These are phyloP conservation scores for Sebastes reedi DNA, from an alignment of 2,797 vertebrate species.

Conservation along the genomic window DNA sequence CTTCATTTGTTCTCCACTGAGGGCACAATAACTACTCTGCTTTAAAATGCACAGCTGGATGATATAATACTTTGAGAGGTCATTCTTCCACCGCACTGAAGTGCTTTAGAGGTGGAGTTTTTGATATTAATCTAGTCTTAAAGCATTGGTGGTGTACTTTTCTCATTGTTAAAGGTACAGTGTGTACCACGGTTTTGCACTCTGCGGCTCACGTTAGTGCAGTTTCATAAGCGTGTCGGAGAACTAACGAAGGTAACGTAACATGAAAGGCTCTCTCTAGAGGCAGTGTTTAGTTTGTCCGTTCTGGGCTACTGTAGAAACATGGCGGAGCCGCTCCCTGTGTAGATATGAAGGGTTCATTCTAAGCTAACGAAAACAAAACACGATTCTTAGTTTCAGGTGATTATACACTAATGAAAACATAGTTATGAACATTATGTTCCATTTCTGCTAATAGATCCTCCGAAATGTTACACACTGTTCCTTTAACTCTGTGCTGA, in stretches of 20 bases:
- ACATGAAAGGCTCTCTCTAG: neutral
- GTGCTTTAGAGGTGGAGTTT: neutral
- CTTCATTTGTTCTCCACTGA: neutral
- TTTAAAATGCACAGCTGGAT: slow-evolving; percentile 9
- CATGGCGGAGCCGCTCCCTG: neutral
- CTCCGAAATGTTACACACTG: no score
- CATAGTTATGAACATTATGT: no score
- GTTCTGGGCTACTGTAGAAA: neutral
- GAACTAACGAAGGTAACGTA: neutral
- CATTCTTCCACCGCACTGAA: neutral
- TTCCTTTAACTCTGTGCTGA: no score
- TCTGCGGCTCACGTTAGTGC: no score
- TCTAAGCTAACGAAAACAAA: neutral
- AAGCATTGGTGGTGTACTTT: neutral
- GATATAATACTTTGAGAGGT: neutral
- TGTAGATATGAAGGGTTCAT: neutral
- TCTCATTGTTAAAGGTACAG: neutral
- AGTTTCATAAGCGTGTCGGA: no score
- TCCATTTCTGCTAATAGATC: no score
- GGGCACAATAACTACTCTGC: neutral
- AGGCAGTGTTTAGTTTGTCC: neutral
- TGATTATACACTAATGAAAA: no score
- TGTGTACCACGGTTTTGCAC: neutral
- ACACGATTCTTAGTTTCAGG: no score
- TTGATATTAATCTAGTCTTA: neutral